Evolutionary conservation across 1,140 invertebrate species (phyloP).

Genomic region (Sarcophaga peregrina): DNA sequence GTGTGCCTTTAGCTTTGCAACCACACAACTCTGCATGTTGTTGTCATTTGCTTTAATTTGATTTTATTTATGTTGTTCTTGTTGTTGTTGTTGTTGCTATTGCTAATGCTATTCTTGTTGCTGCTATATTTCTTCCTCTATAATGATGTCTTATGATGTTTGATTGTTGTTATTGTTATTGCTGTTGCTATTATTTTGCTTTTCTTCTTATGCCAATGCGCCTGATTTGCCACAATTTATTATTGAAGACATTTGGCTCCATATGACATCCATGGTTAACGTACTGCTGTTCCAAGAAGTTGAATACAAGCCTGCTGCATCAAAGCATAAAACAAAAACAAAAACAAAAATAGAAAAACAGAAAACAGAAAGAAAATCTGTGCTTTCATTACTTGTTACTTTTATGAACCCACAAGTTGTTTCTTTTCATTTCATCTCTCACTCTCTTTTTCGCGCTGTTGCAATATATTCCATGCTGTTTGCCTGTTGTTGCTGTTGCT

Average conservation of each 20-base stretch:
- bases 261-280: constrained; percentile 34
- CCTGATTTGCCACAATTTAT: constrained; percentile 43
- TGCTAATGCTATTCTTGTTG: not conserved
- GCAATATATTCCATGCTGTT: too few relatives aligned
- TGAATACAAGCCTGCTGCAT: not conserved
- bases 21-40: constrained; percentile 38
- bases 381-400: constrained; percentile 24
- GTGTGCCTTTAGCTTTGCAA: not conserved
- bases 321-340: too few relatives aligned
- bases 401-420: constrained; percentile 24
- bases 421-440: not conserved
- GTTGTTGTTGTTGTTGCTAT: constrained; percentile 5
- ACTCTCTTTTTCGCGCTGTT: not conserved
- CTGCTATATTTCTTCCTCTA: not conserved
- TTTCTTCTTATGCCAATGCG: constrained; percentile 27
- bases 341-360: too few relatives aligned
- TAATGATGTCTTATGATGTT: constrained; percentile 34
- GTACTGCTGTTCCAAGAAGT: not conserved
- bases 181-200: not conserved
- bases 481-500: too few relatives aligned
- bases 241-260: constrained; percentile 41
- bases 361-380: not conserved
- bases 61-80: constrained; percentile 21
- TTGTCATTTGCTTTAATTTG: constrained; percentile 42
- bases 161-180: constrained; percentile 22